phyloP scores from a whole-genome alignment of 2,888 invertebrate genomes.

The Diadegma fenestrale region DNA sequence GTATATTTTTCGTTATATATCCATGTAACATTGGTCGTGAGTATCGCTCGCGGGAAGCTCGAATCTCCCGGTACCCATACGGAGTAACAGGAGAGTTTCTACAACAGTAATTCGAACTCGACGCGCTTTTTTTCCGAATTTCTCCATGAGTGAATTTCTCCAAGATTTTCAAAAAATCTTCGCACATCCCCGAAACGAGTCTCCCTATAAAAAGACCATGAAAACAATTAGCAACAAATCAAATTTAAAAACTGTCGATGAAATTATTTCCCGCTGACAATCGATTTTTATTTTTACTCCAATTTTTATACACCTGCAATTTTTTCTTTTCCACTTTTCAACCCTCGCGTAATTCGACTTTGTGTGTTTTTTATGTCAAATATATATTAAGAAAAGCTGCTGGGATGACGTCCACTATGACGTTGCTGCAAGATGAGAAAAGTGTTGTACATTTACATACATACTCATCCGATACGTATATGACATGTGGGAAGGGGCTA shows the following conservation, averaged over 20 bases:
- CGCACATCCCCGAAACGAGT: not conserved
- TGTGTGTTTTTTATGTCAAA: conserved; percentile 11
- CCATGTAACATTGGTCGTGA: conserved; percentile 50
- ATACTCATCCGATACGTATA: not conserved
- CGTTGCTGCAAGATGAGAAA: conserved; percentile 47
- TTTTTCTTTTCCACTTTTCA: not conserved
- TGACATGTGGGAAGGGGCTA: conserved; percentile 24
- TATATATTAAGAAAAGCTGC: conserved; percentile 8
- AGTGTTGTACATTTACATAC: not conserved
- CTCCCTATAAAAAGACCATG: not conserved
- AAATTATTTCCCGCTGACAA: not conserved
- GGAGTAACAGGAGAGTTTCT: conserved; percentile 65
- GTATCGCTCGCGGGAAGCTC: conserved; percentile 64
- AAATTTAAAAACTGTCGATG: not conserved
- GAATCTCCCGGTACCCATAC: conserved; percentile 62
- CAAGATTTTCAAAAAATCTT: not conserved
- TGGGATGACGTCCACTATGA: conserved; percentile 56
- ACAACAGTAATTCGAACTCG: conserved; percentile 65
- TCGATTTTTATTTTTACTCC: not conserved
- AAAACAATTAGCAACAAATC: not conserved
- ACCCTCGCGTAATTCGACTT: not conserved
- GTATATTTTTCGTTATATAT: conserved; percentile 39
- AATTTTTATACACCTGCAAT: not conserved
- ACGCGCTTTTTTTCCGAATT: conserved; percentile 15
- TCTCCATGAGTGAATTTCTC: not conserved